Percentiles rank a stretch among this genome's conserved stretches.
phyloP scores from a whole-genome alignment of 2,797 vertebrate species.

The Acanthis flammea region DNA sequence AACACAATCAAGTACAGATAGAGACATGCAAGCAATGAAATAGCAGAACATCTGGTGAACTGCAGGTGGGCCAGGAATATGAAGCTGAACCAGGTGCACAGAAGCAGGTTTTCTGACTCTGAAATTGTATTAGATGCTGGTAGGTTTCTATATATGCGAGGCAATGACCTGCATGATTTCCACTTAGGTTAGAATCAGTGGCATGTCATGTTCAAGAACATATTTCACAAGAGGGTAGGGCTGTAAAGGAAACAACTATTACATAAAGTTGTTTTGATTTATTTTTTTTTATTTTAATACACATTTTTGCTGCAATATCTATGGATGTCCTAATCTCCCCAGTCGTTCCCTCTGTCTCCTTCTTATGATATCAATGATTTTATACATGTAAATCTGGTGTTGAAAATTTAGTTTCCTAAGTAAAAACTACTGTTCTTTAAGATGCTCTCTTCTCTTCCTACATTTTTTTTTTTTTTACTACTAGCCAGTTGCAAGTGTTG shows the following conservation, averaged over 20 bases:
- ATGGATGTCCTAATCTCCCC: neutral
- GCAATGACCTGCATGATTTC: conserved; percentile 5
- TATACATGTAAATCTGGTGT: neutral
- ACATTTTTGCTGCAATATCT: neutral
- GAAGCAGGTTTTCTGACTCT: conserved; percentile 41
- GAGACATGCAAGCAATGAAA: conserved; percentile 29
- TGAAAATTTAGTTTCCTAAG: neutral
- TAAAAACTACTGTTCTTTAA: neutral
- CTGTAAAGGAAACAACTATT: neutral
- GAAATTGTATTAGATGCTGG: conserved; percentile 32
- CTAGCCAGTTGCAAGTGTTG: neutral
- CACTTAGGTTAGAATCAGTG: neutral
- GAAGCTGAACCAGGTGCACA: conserved; percentile 19
- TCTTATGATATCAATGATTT: neutral
- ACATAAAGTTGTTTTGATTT: neutral
- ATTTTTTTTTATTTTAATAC: neutral
- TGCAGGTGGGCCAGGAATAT: conserved; percentile 28
- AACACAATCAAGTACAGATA: conserved; percentile 40
- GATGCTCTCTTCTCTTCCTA: neutral
- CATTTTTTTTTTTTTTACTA: neutral
- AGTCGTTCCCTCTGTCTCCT: neutral
- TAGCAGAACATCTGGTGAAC: conserved; percentile 50
- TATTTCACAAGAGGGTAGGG: neutral
- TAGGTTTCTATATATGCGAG: neutral
- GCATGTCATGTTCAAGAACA: neutral